These are phyloP conservation scores for Drosophila lini DNA, from an alignment of 1,140 invertebrate species.

Conservation along the genomic window DNA sequence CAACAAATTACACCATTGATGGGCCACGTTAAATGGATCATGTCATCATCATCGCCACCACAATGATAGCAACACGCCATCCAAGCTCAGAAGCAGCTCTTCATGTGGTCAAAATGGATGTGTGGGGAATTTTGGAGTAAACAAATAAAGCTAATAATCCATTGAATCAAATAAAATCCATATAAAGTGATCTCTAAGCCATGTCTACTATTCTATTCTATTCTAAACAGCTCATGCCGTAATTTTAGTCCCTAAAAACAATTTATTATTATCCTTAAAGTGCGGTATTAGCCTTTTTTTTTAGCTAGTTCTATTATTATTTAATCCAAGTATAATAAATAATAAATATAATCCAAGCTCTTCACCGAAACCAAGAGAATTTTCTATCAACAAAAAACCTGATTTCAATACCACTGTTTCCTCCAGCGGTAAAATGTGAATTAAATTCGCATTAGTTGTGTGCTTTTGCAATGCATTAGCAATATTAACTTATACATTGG, in stretches of 20 bases:
- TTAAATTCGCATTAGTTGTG: constrained; percentile 1
- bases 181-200: too few species aligned
- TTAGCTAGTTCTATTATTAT: too few species aligned
- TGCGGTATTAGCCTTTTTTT: too few species aligned
- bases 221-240: too few species aligned
- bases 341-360: background rate
- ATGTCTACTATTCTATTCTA: too few species aligned
- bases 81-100: background rate
- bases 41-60: constrained; percentile 27
- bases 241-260: too few species aligned
- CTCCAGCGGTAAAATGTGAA: too few species aligned
- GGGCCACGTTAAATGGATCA: constrained; percentile 24
- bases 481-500: constrained; percentile 5
- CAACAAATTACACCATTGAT: constrained; percentile 16
- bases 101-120: background rate
- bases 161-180: too few species aligned
- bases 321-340: too few species aligned
- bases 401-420: background rate
- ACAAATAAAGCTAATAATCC: too few species aligned
- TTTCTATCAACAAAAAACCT: background rate
- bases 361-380: background rate
- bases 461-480: background rate
- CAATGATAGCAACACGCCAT: constrained; percentile 12
- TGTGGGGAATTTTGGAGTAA: background rate
- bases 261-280: too few species aligned